A percentile compares a stretch with the other conserved stretches of the same genome.
Conservation (phyloP, 1,140 invertebrate species). For the Drepana arcuata region DNA sequence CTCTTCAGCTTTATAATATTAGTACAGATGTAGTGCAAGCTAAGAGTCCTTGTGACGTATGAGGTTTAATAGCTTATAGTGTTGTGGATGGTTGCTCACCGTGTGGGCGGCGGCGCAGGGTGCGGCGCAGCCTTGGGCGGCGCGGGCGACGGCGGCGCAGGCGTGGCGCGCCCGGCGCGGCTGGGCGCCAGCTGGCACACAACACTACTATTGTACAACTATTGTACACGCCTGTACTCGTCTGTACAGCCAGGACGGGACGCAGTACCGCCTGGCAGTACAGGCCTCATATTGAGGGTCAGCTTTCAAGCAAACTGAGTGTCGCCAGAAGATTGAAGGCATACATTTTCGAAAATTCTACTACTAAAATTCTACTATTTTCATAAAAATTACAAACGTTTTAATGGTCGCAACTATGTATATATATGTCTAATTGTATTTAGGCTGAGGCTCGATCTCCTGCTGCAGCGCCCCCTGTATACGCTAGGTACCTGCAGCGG, state of each 20-base stretch:
- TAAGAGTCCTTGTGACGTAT: neutral
- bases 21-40: too few species aligned
- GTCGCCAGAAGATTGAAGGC: too few species aligned
- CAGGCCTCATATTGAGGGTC: too few species aligned
- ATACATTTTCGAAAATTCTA: too few species aligned
- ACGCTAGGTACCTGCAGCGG: slow-evolving; percentile 98
- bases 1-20: neutral
- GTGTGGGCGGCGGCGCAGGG: slow-evolving; percentile 22
- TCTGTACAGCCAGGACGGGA: too few species aligned
- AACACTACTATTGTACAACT: too few species aligned
- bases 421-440: too few species aligned
- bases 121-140: slow-evolving; percentile 18
- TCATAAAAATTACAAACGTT: too few species aligned
- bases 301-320: too few species aligned
- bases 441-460: slow-evolving; percentile 98
- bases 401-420: too few species aligned
- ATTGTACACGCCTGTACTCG: slow-evolving; percentile 21
- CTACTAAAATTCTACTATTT: too few species aligned
- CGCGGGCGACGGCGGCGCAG: slow-evolving; percentile 20
- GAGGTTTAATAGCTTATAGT: slow-evolving; percentile 1
- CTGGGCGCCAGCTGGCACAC: neutral
- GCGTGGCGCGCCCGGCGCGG: slow-evolving; percentile 11
- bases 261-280: too few species aligned
- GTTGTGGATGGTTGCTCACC: slow-evolving; percentile 28
- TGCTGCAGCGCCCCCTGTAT: slow-evolving; percentile 97